Evolutionary conservation across 2,888 invertebrate genomes (phyloP).

Genomic region (Rotaria sp.): DNA sequence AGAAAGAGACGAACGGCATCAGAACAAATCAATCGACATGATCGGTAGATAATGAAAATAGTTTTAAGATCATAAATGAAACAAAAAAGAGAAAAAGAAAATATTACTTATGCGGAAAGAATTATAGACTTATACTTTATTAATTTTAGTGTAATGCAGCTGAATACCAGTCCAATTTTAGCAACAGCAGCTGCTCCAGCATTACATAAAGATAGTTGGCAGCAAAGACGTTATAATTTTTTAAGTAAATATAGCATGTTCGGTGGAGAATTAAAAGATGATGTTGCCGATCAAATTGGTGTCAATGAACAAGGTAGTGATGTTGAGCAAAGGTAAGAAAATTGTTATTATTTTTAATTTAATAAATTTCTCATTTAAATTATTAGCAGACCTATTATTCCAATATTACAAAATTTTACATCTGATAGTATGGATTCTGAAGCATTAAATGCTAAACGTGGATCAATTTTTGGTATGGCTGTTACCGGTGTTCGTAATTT

Average conservation of each 20-base stretch:
- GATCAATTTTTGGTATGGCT: constrained; percentile 12
- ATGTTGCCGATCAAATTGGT: constrained; percentile 11
- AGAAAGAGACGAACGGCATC: not conserved
- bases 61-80: not conserved
- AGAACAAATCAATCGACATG: not conserved
- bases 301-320: constrained; percentile 30
- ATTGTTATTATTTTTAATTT: not conserved
- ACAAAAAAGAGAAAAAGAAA: not conserved
- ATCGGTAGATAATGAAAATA: not conserved
- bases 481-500: not conserved
- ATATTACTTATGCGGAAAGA: too few species aligned
- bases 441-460: not conserved
- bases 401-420: not conserved
- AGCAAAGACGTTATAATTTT: constrained; percentile 32
- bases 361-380: not conserved
- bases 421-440: not conserved
- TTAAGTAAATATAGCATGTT: constrained; percentile 35
- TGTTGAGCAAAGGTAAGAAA: not conserved
- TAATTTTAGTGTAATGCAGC: constrained; percentile 5
- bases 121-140: not conserved
- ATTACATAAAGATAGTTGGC: constrained; percentile 32
- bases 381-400: not conserved
- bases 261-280: constrained; percentile 36
- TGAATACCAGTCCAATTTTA: not conserved
- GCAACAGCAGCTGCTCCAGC: not conserved